Evolutionary conservation across 2,797 vertebrate species (phyloP).

Genomic region (Intellagama lesueurii): DNA sequence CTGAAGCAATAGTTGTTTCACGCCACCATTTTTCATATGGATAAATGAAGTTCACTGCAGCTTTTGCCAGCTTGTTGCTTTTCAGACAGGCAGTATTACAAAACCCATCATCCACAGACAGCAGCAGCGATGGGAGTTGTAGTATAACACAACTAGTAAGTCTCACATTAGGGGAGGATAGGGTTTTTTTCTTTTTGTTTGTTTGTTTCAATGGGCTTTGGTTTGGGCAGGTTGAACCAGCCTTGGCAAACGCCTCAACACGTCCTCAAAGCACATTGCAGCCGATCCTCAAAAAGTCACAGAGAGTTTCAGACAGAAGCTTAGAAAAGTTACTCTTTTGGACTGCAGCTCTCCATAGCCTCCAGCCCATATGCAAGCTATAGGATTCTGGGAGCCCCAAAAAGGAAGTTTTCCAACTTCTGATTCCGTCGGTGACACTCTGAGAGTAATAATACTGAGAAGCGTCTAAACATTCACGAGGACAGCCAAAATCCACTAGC

Average conservation of each 20-base stretch:
- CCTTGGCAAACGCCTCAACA: neutral
- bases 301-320: neutral
- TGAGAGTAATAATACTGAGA: neutral
- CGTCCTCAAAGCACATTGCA: too few relatives aligned
- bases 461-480: neutral
- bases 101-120: neutral
- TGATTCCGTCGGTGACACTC: neutral
- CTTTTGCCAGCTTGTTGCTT: neutral
- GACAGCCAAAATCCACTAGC: neutral
- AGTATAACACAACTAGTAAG: neutral
- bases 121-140: neutral
- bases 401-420: too few relatives aligned
- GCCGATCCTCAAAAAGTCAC: too few relatives aligned
- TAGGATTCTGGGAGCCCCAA: too few relatives aligned
- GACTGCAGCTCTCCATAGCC: too few relatives aligned
- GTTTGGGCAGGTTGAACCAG: neutral
- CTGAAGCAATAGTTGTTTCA: neutral
- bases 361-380: too few relatives aligned
- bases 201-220: neutral
- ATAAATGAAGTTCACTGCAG: neutral
- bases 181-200: neutral
- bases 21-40: neutral
- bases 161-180: neutral
- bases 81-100: neutral
- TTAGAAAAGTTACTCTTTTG: neutral